Evolutionary conservation across 2,113 vertebrate species (phyloP), one percentile per base, ranked within the genome.

Genomic region (Elephantulus edwardii): DNA sequence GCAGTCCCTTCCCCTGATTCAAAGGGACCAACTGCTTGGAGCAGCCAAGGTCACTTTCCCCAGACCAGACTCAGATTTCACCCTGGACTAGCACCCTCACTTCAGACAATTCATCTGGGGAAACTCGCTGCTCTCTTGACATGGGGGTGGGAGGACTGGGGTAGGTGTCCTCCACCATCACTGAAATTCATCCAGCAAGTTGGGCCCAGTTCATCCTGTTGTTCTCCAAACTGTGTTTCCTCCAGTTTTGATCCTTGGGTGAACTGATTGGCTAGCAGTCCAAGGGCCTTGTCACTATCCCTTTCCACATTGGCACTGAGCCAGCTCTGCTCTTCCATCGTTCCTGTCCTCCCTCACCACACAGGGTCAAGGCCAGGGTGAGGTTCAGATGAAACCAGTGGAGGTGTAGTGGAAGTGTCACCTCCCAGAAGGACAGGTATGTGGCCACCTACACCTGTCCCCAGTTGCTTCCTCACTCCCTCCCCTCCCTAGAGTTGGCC

Each of bases 371-470:
- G 30, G 56, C 5, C 2, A 70, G 95, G 95, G 95, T 92, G 95
- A 93, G 93, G 94, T 54, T 95, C 91, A 58, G 71, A 50, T 74
- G 94, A 96, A 95, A 95, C 94, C 95, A 68, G 82, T 88, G 82
- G 93, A 88, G 93, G 95, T 95, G 94, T 87, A 74, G 40, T 77
- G 52, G 87, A 68, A 93, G 56, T 89, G 78, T 85, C 89, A 52
- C 92, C 91, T 92, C 91, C 94, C 87, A 62, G 91, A 58, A 89
- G 91, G 78, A 85, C 46, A 96, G 52, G 79, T 40, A 86, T 92
- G 84, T 38, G 48, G 75, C 81, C 92, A 89, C 93, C 90, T 70
- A 92, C n/a, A 66, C 58, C 56, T 72, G 83, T 85, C 80, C 83
- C 12, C 54, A 79, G 30, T 42, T 38, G 54, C 71, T 42, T 60